phyloP scores from a whole-genome alignment of 2,113 vertebrate genomes.

The Scalopus aquaticus region DNA sequence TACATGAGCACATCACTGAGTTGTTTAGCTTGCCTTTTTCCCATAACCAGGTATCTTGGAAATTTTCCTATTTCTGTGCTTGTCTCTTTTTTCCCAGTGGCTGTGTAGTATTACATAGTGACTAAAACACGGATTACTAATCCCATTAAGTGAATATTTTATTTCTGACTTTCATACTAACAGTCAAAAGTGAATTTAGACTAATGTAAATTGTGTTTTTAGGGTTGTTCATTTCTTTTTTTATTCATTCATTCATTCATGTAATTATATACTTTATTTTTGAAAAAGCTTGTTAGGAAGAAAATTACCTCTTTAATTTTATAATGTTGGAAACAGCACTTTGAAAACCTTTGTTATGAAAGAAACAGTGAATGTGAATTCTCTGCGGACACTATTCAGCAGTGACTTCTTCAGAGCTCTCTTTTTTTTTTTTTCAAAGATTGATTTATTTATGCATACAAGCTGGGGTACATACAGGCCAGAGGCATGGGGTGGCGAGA shows the following conservation, averaged over 20 bases:
- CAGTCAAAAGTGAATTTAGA: constrained; percentile 1
- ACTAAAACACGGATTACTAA: background rate
- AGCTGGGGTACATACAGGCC: no score
- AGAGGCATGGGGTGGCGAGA: no score
- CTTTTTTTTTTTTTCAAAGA: no score
- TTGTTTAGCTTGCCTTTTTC: background rate
- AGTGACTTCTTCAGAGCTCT: no score
- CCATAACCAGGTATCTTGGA: background rate
- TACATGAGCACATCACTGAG: background rate
- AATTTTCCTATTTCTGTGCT: background rate
- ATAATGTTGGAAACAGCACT: background rate
- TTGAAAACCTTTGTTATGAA: constrained; percentile 39
- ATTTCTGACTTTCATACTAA: background rate
- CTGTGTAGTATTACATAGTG: background rate
- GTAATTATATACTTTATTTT: background rate
- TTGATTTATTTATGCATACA: no score
- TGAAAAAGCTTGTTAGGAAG: background rate
- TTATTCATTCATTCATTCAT: background rate
- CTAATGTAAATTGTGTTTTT: constrained; percentile 4
- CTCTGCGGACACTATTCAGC: no score
- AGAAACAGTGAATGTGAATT: background rate
- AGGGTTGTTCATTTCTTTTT: background rate
- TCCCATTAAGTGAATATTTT: background rate
- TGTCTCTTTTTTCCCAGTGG: background rate
- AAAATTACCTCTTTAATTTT: background rate